Conservation (phyloP, 2,888 invertebrate genomes). For the Dynastes grantii region DNA sequence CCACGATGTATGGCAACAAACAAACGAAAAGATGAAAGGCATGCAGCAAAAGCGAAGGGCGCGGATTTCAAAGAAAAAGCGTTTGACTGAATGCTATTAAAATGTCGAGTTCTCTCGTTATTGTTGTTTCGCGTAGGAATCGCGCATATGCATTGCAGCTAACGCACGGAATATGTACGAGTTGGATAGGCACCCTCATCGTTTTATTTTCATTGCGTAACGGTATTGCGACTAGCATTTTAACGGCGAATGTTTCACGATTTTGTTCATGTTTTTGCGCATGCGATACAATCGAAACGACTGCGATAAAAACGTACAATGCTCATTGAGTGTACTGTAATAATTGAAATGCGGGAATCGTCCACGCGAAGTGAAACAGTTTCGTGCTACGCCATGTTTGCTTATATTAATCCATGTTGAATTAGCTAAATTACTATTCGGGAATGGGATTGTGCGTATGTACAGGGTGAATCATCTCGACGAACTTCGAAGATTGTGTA, state of each 20-base stretch:
- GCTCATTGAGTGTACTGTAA: background rate
- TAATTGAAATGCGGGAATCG: background rate
- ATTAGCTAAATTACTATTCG: too few species aligned
- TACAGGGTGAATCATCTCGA: too few species aligned
- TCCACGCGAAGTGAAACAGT: background rate
- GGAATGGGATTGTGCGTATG: too few species aligned
- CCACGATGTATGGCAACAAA: background rate
- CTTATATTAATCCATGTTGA: too few species aligned
- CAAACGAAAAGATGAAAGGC: background rate
- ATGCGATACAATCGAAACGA: background rate
- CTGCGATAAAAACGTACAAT: background rate
- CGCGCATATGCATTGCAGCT: background rate
- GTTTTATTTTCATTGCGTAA: constrained; percentile 18
- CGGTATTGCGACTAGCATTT: constrained; percentile 22
- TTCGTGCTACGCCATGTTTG: background rate
- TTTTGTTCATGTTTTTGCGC: constrained; percentile 3
- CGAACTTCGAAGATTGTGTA: too few species aligned
- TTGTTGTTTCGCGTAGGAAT: background rate
- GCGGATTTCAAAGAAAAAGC: constrained; percentile 7
- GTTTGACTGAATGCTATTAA: constrained; percentile 3
- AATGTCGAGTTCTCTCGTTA: constrained; percentile 8
- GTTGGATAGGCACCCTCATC: background rate
- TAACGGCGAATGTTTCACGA: constrained; percentile 8
- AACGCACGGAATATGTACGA: background rate
- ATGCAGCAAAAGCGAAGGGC: background rate